Conservation (phyloP, 1,140 invertebrate species). For the Lutraria rhynchaena region DNA sequence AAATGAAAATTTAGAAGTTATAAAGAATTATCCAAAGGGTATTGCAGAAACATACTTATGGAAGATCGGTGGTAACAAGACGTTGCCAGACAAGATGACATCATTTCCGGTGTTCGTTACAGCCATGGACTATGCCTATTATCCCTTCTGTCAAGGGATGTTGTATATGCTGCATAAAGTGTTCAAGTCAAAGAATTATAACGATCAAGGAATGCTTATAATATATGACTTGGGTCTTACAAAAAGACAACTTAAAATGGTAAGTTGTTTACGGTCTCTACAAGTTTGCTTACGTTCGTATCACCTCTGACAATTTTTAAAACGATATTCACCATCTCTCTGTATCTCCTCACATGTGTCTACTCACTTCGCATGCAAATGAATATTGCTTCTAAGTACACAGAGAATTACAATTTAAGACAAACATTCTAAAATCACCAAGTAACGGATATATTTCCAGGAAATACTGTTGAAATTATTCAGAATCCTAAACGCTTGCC, state of each 20-base stretch:
- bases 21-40: constrained; percentile 25
- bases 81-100: background rate
- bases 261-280: too few species aligned
- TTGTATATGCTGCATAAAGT: background rate
- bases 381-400: too few species aligned
- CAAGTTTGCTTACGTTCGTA: too few species aligned
- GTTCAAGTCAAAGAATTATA: background rate
- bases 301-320: too few species aligned
- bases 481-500: too few species aligned
- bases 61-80: constrained; percentile 30
- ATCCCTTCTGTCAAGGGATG: constrained; percentile 26
- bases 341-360: too few species aligned
- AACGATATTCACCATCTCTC: too few species aligned
- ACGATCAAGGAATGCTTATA: background rate
- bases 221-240: constrained; percentile 33
- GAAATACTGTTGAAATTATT: too few species aligned
- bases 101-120: constrained; percentile 35
- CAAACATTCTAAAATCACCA: too few species aligned
- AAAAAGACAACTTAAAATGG: constrained; percentile 8
- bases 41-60: constrained; percentile 1
- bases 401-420: too few species aligned
- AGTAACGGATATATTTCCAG: too few species aligned
- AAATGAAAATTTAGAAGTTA: constrained; percentile 32
- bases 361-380: too few species aligned
- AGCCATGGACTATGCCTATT: constrained; percentile 20